A percentile compares a stretch with the other conserved stretches of the same genome.
Conservation (phyloP, 2,113 vertebrate species). For the Pterocles orientalis region DNA sequence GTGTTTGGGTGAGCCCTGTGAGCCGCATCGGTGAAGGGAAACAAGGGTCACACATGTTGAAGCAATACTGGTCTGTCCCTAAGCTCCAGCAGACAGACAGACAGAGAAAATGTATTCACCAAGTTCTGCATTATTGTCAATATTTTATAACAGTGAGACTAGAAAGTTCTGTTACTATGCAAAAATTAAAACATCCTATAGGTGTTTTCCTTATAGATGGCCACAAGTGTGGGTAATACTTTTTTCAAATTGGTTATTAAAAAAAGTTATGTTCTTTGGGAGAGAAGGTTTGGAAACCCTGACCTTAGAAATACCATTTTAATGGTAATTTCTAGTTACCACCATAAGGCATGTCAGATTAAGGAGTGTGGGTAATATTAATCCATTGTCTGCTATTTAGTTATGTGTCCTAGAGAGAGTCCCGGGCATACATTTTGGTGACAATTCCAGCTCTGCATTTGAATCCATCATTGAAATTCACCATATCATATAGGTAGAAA, state of each 20-base stretch:
- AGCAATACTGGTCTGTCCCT: not conserved
- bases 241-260: not conserved
- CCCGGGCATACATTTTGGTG: not conserved
- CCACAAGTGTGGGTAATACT: fast-evolving
- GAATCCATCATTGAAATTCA: not conserved
- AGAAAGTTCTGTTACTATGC: not conserved
- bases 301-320: not conserved
- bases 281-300: not conserved
- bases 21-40: not conserved
- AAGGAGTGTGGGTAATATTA: not conserved
- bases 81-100: not conserved
- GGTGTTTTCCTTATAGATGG: not conserved
- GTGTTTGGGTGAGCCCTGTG: not conserved
- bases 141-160: not conserved
- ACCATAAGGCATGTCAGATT: not conserved
- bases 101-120: not conserved
- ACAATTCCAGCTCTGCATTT: not conserved
- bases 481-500: not conserved
- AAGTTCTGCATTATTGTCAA: not conserved
- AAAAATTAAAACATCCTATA: not conserved
- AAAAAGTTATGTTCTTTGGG: not conserved
- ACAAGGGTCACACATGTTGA: not conserved
- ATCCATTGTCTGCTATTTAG: not conserved
- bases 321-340: not conserved
- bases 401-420: not conserved